Evolutionary conservation across 30 jellyfish, hydroid and myxozoan species (phyloP).

Genomic region (Rhopilema esculentum): DNA sequence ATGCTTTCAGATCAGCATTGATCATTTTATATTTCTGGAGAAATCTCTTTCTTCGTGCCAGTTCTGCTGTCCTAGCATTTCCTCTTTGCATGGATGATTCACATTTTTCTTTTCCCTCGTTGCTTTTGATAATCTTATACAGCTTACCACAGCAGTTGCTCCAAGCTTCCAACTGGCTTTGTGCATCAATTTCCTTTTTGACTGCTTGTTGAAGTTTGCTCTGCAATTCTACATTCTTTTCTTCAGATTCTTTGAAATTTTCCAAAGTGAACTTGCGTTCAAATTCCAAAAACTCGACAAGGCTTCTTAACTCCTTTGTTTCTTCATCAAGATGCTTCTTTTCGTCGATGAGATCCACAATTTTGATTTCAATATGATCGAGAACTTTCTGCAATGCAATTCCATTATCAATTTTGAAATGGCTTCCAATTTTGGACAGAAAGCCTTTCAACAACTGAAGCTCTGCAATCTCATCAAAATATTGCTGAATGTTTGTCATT

Average conservation of each 20-base stretch:
- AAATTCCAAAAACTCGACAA: conserved; percentile 12
- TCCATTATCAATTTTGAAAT: neutral
- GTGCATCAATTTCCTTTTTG: neutral
- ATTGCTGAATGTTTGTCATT: neutral
- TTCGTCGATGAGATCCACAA: neutral
- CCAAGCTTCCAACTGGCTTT: neutral
- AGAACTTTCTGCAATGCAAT: neutral
- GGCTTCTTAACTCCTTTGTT: conserved; percentile 5
- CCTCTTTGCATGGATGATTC: neutral
- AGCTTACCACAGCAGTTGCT: no score
- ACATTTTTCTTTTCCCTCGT: neutral
- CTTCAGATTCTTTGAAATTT: neutral
- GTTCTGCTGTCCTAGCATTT: neutral
- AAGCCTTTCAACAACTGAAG: neutral
- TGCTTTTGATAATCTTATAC: neutral
- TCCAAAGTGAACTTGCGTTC: conserved; percentile 12
- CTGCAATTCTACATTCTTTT: neutral
- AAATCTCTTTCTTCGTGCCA: neutral
- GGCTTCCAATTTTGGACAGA: neutral
- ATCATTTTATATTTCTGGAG: no score
- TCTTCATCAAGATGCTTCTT: neutral
- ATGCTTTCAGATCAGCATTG: neutral
- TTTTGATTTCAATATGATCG: neutral
- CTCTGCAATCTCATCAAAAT: neutral
- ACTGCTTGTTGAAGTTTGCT: neutral